Conservation (phyloP, 2,113 vertebrate genomes). For the Ctenomys sociabilis region DNA sequence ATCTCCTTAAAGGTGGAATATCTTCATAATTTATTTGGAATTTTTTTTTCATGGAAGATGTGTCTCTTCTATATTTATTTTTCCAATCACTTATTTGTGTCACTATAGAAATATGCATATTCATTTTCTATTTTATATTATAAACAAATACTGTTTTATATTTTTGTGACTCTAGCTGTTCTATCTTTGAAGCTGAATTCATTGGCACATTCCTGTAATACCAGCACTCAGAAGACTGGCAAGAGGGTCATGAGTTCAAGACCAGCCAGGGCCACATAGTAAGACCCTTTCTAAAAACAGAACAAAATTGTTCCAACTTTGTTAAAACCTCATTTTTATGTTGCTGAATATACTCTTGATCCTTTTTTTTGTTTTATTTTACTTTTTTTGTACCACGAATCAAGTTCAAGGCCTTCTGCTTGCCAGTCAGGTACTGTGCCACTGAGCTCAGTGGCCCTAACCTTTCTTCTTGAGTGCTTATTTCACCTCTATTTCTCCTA, state of each 20-base stretch:
- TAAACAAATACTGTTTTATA: neutral
- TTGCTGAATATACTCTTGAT: constrained; percentile 46
- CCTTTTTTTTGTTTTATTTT: neutral
- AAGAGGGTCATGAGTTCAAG: neutral
- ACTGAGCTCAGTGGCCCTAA: neutral
- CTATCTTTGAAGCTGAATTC: neutral
- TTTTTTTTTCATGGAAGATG: neutral
- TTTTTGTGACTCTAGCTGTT: constrained; percentile 47
- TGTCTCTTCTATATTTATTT: constrained; percentile 28
- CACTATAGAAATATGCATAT: neutral
- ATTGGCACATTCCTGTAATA: neutral
- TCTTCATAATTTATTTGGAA: constrained; percentile 39
- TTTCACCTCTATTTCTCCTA: constrained; percentile 47
- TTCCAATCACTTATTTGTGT: constrained; percentile 39
- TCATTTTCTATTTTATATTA: constrained; percentile 57
- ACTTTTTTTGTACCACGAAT: no score
- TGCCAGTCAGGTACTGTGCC: no score
- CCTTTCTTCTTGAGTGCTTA: constrained; percentile 40
- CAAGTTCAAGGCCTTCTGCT: no score
- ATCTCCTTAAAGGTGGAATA: neutral
- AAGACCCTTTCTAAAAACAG: neutral
- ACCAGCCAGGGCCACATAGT: neutral
- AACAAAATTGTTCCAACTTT: constrained; percentile 28
- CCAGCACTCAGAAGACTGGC: neutral
- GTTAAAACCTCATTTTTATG: constrained; percentile 24